phyloP scores from a whole-genome alignment of 1,140 invertebrate species.

The Pogonomyrmex barbatus region DNA sequence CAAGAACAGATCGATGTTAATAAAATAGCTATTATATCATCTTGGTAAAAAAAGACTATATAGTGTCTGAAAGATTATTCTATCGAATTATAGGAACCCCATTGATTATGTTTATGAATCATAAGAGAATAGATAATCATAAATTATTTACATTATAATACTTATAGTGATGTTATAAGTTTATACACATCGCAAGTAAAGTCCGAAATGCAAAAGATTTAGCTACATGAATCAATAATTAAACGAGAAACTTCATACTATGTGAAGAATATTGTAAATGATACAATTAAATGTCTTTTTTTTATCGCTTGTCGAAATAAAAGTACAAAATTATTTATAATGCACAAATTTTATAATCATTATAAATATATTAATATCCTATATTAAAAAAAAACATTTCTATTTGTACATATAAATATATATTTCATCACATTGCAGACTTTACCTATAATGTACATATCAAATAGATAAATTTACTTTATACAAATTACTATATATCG shows the following conservation, averaged over 20 bases:
- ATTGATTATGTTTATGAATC: conserved; percentile 68
- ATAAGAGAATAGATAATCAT: conserved; percentile 42
- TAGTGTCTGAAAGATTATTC: conserved; percentile 60
- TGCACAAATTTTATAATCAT: conserved; percentile 27
- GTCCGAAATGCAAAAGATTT: conserved; percentile 56
- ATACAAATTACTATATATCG: conserved; percentile 35
- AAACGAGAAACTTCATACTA: conserved; percentile 45
- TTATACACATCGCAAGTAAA: conserved; percentile 70
- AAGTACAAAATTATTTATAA: neutral
- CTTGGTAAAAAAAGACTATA: conserved; percentile 61
- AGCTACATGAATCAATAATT: conserved; percentile 29
- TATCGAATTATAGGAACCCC: conserved; percentile 74
- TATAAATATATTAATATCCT: neutral
- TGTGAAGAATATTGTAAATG: neutral
- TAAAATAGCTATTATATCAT: conserved; percentile 57
- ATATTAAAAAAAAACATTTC: conserved; percentile 27
- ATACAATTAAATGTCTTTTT: neutral
- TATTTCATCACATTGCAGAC: conserved; percentile 55
- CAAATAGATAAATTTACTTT: conserved; percentile 52
- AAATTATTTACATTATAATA: conserved; percentile 66
- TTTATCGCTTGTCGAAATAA: neutral
- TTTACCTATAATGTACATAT: conserved; percentile 66
- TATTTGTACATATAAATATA: conserved; percentile 62
- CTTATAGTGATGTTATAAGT: conserved; percentile 43
- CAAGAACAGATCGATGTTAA: conserved; percentile 38